These are phyloP conservation scores for Petrocephalus microphthalmus DNA, from an alignment of 2,113 vertebrate genomes.

Conservation along the genomic window DNA sequence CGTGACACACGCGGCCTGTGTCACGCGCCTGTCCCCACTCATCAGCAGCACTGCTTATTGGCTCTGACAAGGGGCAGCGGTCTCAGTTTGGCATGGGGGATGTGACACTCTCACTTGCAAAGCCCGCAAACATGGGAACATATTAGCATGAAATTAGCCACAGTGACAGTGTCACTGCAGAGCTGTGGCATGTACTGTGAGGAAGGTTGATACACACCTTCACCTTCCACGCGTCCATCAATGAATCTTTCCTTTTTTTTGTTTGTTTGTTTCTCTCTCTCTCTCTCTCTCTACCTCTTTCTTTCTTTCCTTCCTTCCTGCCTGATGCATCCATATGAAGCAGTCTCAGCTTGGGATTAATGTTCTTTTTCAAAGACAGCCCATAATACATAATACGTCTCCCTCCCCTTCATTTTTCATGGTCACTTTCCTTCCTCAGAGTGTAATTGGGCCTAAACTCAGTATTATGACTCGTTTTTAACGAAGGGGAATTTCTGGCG, in stretches of 20 bases:
- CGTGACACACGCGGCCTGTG: not conserved
- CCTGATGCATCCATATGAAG: not conserved
- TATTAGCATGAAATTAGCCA: not conserved
- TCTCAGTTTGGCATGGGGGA: not conserved
- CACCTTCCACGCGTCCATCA: not conserved
- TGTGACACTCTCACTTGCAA: not conserved
- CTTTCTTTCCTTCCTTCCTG: not conserved
- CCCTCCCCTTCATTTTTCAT: not conserved
- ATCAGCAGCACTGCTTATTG: not conserved
- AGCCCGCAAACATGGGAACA: not conserved
- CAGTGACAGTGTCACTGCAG: not conserved
- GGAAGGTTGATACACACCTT: not conserved
- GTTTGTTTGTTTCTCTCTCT: not conserved
- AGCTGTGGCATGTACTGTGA: not conserved
- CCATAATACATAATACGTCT: not conserved
- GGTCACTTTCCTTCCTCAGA: not conserved
- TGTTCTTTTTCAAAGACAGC: not conserved
- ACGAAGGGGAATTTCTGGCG: not conserved
- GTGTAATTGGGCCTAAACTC: not conserved
- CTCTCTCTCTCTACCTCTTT: not conserved
- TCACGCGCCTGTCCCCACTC: not conserved
- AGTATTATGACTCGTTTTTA: not conserved
- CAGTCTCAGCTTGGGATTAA: not conserved
- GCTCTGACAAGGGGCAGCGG: not conserved
- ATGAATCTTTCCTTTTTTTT: not conserved